Base-by-base conservation (phyloP, 2,888 invertebrate species). In the Pristionchus arcanus region DNA sequence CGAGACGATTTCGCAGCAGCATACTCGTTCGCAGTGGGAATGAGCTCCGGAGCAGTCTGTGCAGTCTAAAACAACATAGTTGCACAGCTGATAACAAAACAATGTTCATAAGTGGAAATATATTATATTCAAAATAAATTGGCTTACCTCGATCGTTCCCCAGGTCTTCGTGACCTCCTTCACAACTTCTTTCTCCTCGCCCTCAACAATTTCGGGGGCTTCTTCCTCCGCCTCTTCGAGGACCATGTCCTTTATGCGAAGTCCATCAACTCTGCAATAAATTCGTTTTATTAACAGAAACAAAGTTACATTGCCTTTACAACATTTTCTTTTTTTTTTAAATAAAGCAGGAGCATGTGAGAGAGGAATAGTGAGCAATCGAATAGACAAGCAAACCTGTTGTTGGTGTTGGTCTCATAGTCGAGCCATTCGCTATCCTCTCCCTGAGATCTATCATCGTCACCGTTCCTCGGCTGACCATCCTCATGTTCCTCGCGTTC, bases 401-500 rank as follows among this genome's bases (percentile, higher is more conserved):
- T 89, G 42, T 55, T 34, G 42, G 89, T 89, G 66, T 89, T 81
- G 63, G 49, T 81, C 63, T 91, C 92, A 28, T 92, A 92, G 83
- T 93, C 93, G 37, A 92, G 92, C 93, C 93, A 93, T 68, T 93
- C 93, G 89, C 92, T 92, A 34, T 93, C 42, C 42, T 49, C 93
- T 84, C 93, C 94, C 83, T 89, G 89, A 9, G 83, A 81, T 66
- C 83, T 49, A 21, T 89, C 89, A 28, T 83, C 87, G 25, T 37
- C 53, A 11, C 89, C 88, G 59, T 91, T 90, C 68, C 85, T 81
- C 25, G 77, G 42, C 42, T 49, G 42, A 42, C 34, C 31, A 16
- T 55, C 84, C 31, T 91, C 91, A 0, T 90, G 87, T 34, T 87
- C 89, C 53, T 91, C 91, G 15, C 81, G 84, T 28, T 91, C 91